These are phyloP conservation scores for Bathynomus jamesi DNA, from an alignment of 1,140 invertebrate genomes.

Conservation along the genomic window DNA sequence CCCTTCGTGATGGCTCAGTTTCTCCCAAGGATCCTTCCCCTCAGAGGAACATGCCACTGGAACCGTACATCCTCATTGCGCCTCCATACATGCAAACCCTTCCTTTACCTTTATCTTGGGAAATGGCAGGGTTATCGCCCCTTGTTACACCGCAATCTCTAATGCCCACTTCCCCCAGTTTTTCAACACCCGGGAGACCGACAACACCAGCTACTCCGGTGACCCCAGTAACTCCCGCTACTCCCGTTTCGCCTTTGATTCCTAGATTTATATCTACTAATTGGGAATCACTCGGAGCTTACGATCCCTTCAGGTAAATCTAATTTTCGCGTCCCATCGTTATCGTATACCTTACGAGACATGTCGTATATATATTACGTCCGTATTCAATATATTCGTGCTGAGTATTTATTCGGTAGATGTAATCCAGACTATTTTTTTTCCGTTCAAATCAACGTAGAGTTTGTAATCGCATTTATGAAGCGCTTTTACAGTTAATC, in stretches of 20 bases:
- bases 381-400: no score
- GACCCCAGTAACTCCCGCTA: conserved; percentile 31
- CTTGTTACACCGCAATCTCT: conserved; percentile 19
- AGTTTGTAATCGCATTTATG: no score
- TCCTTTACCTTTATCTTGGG: conserved; percentile 13
- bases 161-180: conserved; percentile 29
- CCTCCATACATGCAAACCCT: conserved; percentile 15
- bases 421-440: no score
- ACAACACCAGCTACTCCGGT: no score
- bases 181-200: no score
- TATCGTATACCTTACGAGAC: not conserved
- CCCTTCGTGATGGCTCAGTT: conserved; percentile 7
- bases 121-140: conserved; percentile 16
- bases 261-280: conserved; percentile 36
- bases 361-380: conserved; percentile 2
- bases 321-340: no score
- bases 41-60: conserved; percentile 12
- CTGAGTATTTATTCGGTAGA: no score
- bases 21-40: conserved; percentile 17
- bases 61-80: conserved; percentile 24
- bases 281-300: conserved; percentile 36
- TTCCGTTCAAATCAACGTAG: no score
- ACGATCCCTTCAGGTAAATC: conserved; percentile 35
- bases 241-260: conserved; percentile 30
- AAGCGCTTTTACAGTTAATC: no score